These are phyloP conservation scores for Littorina saxatilis DNA, from an alignment of 1,140 invertebrate genomes.

Conservation along the genomic window DNA sequence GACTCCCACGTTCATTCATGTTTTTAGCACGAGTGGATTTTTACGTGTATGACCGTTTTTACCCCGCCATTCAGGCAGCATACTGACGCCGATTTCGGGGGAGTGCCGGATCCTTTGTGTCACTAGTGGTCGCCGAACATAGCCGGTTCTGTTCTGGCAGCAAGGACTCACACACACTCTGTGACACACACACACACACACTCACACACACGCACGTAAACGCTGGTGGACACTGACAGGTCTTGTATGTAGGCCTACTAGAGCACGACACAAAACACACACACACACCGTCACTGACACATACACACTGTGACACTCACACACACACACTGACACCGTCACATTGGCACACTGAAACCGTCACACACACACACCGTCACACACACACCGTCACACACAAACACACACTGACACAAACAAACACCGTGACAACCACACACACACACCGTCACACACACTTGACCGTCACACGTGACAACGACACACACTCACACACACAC, in stretches of 20 bases:
- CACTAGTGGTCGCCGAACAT: too few species aligned
- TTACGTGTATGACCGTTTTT: too few species aligned
- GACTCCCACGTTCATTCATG: too few species aligned
- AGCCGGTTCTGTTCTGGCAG: background rate
- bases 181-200: background rate
- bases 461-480: background rate
- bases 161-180: background rate
- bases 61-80: too few species aligned
- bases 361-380: background rate
- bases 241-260: background rate
- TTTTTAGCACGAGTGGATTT: too few species aligned
- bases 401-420: background rate
- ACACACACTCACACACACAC: background rate
- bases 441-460: background rate
- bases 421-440: background rate
- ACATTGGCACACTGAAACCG: background rate
- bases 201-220: background rate
- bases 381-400: background rate
- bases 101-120: too few species aligned
- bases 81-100: too few species aligned
- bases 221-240: background rate
- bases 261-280: background rate
- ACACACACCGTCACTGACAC: background rate
- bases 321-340: background rate
- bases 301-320: background rate